Conservation (phyloP, 2,888 invertebrate species). For the Drosophila suboccidentalis region DNA sequence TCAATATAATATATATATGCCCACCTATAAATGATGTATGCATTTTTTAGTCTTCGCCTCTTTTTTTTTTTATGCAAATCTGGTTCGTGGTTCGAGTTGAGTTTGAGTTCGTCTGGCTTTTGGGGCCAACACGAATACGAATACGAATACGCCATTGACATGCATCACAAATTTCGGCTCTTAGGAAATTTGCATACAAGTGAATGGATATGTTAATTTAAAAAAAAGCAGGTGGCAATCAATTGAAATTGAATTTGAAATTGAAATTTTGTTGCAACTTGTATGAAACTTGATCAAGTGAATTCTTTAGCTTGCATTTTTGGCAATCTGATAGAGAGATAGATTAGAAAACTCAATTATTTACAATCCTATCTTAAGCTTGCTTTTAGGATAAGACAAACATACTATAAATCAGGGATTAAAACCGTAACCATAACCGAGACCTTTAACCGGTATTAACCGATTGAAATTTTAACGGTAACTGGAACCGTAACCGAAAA, state of each 20-base stretch:
- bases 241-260: not conserved
- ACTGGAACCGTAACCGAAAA: too few species aligned
- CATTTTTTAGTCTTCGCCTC: not conserved
- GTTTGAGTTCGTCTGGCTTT: constrained; percentile 9
- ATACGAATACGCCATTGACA: constrained; percentile 16
- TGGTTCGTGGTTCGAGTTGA: constrained; percentile 2
- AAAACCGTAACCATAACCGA: too few species aligned
- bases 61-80: constrained; percentile 41
- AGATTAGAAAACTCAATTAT: not conserved
- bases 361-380: not conserved
- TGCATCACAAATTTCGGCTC: constrained; percentile 23
- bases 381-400: not conserved
- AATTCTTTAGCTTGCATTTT: constrained; percentile 1
- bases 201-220: constrained; percentile 19
- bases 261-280: too few species aligned
- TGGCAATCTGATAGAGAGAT: not conserved
- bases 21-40: not conserved
- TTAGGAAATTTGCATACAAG: constrained; percentile 34
- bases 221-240: constrained; percentile 4
- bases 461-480: too few species aligned
- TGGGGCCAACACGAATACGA: constrained; percentile 23
- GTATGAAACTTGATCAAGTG: constrained; percentile 1
- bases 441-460: too few species aligned
- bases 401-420: too few species aligned
- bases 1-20: not conserved